Base-by-base conservation (phyloP, 2,797 vertebrate species). In the Falco rusticolus region DNA sequence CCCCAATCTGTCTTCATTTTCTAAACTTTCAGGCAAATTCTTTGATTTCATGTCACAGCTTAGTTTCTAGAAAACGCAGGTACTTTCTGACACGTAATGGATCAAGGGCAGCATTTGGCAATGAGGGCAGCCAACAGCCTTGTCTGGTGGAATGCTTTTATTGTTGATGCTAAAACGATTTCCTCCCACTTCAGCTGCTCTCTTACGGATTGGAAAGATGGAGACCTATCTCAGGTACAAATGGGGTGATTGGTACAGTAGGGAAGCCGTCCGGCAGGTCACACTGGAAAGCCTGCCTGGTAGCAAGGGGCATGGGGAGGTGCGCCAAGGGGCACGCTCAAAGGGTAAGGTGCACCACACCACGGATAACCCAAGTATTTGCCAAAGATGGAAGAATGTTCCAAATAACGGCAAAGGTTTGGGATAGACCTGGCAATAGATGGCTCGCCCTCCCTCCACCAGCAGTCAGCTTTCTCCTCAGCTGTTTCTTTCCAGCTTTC, bases 1-100 rank as follows among this genome's bases (percentile, higher is more conserved):
- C 69, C 77, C 47, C 75, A 96, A 93, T 94, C 87, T 96, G 92
- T 94, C 92, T 92, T 80, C 3, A 0, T 87, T 71, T 88, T 79
- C 83, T 82, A 79, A 94, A 84, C 57, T 72, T 87, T 61, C 16
- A 5, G 34, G 50, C 53, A 66, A 88, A 76, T 87, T 85, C 82
- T 91, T 91, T 92, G 81, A 85, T 94, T 95, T 86, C 37, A 15
- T 72, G 28, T 85, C 82, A 78, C 74, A 83, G 69, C 43, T 78
- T 85, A 65, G 78, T 70, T 94, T 93, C 69, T 54, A 81, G 77
- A 60, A 89, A 92, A 47, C 31, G 24, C 75, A 83, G 72, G 75
- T 82, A 80, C 57, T 59, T 90, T 84, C 60, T 95, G 75, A 87
- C 65, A 54, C 5, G 3, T 51, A 57, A 31, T 5, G 59, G 61